A percentile compares a stretch with the other conserved stretches of the same genome.
Conservation (phyloP, 2,888 invertebrate species). For the Chrysomela aeneicollis region DNA sequence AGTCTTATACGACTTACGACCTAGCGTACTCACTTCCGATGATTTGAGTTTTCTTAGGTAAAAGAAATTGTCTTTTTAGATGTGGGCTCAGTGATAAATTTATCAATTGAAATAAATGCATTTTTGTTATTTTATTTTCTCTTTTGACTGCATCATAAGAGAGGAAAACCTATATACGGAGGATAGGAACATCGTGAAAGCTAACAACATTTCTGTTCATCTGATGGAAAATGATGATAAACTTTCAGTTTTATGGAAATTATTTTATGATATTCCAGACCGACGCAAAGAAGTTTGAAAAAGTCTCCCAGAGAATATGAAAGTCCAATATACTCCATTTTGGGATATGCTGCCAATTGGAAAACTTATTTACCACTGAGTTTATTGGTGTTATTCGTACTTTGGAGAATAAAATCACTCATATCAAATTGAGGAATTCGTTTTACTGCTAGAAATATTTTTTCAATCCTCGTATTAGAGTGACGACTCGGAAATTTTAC, state of each 20-base stretch:
- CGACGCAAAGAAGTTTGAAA: conserved; percentile 14
- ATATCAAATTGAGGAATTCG: not conserved
- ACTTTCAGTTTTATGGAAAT: not conserved
- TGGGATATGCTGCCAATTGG: not conserved
- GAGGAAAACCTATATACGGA: too few species aligned
- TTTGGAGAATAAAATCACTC: conserved; percentile 18
- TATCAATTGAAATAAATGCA: too few species aligned
- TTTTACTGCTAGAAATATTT: too few species aligned
- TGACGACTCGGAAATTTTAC: too few species aligned
- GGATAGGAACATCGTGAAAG: too few species aligned
- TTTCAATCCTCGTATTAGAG: too few species aligned
- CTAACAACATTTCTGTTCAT: too few species aligned
- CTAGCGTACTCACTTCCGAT: conserved; percentile 43
- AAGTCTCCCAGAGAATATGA: conserved; percentile 7
- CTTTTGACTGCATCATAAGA: too few species aligned
- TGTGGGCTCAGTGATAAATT: too few species aligned
- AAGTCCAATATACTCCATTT: conserved; percentile 5
- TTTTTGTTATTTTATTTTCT: too few species aligned
- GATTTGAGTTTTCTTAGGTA: conserved; percentile 29
- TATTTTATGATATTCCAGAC: conserved; percentile 18
- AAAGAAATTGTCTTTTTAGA: not conserved
- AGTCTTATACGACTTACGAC: conserved; percentile 50
- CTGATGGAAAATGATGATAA: too few species aligned
- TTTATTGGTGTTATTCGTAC: conserved; percentile 15
- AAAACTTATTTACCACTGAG: conserved; percentile 14